Conservation (phyloP, 1,140 invertebrate genomes). For the Nymphalis io region DNA sequence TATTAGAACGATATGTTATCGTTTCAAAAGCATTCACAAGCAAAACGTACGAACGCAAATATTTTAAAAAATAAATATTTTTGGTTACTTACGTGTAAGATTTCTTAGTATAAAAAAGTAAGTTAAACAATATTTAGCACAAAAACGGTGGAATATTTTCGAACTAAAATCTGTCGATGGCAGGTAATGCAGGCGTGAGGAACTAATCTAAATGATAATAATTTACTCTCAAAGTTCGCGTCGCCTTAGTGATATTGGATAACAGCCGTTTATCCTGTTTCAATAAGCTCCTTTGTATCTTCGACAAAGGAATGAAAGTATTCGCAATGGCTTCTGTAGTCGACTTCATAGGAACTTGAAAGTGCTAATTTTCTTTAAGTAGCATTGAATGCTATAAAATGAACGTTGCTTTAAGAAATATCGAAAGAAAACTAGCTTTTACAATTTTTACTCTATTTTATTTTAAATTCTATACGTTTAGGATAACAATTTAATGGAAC, state of each 20-base stretch:
- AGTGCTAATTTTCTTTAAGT: conserved; percentile 22
- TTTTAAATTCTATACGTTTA: too few relatives aligned
- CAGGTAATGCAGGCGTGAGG: conserved; percentile 18
- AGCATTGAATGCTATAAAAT: background rate
- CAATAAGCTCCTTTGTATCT: conserved; percentile 47
- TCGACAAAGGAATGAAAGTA: conserved; percentile 39
- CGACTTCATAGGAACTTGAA: conserved; percentile 13
- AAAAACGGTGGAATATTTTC: conserved; percentile 1
- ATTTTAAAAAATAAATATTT: too few relatives aligned
- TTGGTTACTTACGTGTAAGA: background rate
- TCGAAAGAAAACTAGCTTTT: too few relatives aligned
- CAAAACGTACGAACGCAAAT: too few relatives aligned
- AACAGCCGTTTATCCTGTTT: conserved; percentile 48
- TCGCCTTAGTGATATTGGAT: conserved; percentile 30
- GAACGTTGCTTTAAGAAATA: background rate
- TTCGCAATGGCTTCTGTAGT: conserved; percentile 12
- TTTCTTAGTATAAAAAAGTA: background rate
- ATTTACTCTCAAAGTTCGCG: conserved; percentile 34
- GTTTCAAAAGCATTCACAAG: too few relatives aligned
- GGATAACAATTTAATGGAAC: too few relatives aligned
- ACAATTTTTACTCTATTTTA: too few relatives aligned
- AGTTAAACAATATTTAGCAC: background rate
- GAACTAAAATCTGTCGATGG: conserved; percentile 19
- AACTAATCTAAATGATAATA: conserved; percentile 41
- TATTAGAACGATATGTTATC: too few relatives aligned